Evolutionary conservation across 2,797 vertebrate genomes (phyloP), one percentile per base, ranked within the genome.

Genomic region (Darevskia mixta): DNA sequence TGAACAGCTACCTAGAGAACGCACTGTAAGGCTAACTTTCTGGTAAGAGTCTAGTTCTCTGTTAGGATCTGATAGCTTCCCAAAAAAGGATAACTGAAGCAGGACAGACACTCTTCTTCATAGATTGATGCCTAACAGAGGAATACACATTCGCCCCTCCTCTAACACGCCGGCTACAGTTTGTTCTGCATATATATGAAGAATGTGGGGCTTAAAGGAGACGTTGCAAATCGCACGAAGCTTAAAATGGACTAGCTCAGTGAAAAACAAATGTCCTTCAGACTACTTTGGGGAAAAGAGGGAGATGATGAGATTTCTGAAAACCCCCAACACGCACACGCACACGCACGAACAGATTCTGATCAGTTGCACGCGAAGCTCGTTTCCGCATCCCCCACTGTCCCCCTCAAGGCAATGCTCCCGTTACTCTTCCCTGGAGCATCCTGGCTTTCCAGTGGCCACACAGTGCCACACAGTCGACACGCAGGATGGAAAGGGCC

Each of bases 261-360:
- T 29, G 64, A 13, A 73, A 38, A n/a, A 8, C 49, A 32, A 58
- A 41, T 58, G 20, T 15, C 71, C 38, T 25, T 27, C 41, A 4
- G 1, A 43, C 7, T 35, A 5, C 4, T n/a, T n/a, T 69, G 10
- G 25, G 38, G 43, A 11, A 25, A 25, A 79, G 41, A 27, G 10
- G 4, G 5, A 18, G 5, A 0, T 1, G 10, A 8, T 6, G 10
- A 35, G 35, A 35, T 10, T 64, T 11, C 4, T 8, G 41, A n/a
- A 77, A 64, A 72, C 2, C 20, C 61, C 20, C 61, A 64, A 23
- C 61, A 61, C 58, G 6, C 58, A 61, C 58, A 61, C 18, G 5
- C 58, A 61, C 20, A 5, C 55, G 20, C 2, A 17, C 35, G 17
- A n/a, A 41, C 32, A 77, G 66, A 71, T 71, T 15, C 77, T 20